Percentiles rank a stretch among this genome's conserved stretches.
phyloP scores from a whole-genome alignment of 2,888 invertebrate genomes.

The Magallana nippona region DNA sequence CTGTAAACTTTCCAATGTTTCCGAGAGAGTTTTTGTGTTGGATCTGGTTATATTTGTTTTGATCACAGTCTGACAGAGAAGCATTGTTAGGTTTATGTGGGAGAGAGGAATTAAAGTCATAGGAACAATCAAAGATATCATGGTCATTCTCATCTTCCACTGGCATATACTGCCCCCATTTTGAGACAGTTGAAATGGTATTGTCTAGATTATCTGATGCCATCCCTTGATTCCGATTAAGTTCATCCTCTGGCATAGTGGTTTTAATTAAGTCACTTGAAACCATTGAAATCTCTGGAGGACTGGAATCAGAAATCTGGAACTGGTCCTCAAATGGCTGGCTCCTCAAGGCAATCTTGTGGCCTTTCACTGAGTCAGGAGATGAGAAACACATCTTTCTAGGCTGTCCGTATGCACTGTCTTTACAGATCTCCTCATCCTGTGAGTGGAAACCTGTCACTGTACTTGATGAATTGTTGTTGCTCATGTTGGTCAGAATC shows the following conservation, averaged over 20 bases:
- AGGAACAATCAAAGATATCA: slow-evolving; percentile 34
- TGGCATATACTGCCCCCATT: slow-evolving; percentile 44
- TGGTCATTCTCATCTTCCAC: slow-evolving; percentile 32
- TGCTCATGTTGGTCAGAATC: neutral
- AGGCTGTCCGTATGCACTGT: neutral
- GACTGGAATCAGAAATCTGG: neutral
- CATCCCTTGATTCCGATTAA: neutral
- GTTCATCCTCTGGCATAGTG: neutral
- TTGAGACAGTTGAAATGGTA: slow-evolving; percentile 17
- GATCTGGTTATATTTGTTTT: neutral
- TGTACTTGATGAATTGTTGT: neutral
- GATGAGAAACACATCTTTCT: neutral
- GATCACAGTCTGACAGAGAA: no score
- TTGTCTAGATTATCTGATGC: neutral
- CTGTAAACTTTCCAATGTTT: neutral
- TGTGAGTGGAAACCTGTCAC: neutral
- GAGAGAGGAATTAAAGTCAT: neutral
- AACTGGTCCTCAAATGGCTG: slow-evolving; percentile 16
- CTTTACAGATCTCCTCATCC: neutral
- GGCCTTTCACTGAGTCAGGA: neutral
- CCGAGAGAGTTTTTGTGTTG: neutral
- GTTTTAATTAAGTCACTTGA: neutral
- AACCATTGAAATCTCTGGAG: neutral
- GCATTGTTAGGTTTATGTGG: neutral
- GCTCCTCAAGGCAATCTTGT: neutral